Evolutionary conservation across 2,113 vertebrate species (phyloP), one percentile per base, ranked within the genome.

Genomic region (Phoxinus phoxinus): DNA sequence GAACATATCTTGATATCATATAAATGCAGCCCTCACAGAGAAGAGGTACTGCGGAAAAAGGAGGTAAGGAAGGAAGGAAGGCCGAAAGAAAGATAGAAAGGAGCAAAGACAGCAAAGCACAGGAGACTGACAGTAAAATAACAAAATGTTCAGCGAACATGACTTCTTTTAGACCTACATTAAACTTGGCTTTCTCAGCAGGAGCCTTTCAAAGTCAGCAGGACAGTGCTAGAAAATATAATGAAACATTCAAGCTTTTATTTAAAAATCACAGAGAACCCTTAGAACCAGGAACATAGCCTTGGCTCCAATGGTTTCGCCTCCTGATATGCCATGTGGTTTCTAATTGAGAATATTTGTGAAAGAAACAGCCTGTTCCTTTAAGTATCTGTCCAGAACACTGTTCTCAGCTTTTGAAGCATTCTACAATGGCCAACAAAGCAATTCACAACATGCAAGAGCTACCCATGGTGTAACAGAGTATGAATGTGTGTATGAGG

Each of bases 141-240:
- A 79, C 56, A 25, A 48, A 69, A 69, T 67, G 41, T 59, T 72
- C 35, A 48, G 81, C 25, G 44, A 81, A 81, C 32, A 41, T 67
- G 81, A 71, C 35, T 67, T 80, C 75, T 82, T 69, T 88, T 19
- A 74, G 46, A 85, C 79, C 73, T 56, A 19, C 72, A 65, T 75
- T 30, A 56, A 21, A n/a, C 63, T 19, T 15, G 15, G 73, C 44
- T 37, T 74, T 78, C 58, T 67, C 76, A 65, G 67, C 37, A 51
- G 30, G 56, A 75, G 85, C 30, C 56, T 88, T 88, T 88, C 41
- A 84, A 67, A 84, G 81, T 46, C 83, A 83, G 71, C 85, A 76
- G 86, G 77, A 84, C 81, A 30, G 48, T 17, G 79, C 69, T 79
- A 59, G 37, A 84, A 71, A 88, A 69, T 73, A 75, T 32, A 84